Conservation (phyloP, 2,888 invertebrate genomes). For the Frankliniella fusca region DNA sequence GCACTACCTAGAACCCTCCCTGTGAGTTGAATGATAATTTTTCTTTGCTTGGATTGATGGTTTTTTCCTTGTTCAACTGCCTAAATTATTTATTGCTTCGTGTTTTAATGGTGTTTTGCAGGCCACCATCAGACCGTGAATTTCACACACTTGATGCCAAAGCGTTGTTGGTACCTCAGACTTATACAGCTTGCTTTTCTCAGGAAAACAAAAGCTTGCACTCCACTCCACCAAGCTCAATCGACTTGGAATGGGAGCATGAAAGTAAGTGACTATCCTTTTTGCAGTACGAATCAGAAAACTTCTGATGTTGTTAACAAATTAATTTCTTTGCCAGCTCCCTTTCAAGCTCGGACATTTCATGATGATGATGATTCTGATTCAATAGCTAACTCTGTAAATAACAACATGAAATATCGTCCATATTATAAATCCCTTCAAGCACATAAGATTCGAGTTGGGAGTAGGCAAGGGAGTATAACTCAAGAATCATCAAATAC, state of each 20-base stretch:
- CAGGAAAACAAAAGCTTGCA: conserved; percentile 1
- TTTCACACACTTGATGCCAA: background rate
- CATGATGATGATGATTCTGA: conserved; percentile 11
- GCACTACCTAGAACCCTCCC: background rate
- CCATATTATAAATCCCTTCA: background rate
- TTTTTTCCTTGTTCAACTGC: background rate
- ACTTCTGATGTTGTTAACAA: background rate
- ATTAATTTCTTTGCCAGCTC: background rate
- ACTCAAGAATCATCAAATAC: background rate
- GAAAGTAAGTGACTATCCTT: conserved; percentile 47
- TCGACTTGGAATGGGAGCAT: conserved; percentile 69
- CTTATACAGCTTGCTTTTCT: background rate
- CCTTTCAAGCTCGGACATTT: background rate
- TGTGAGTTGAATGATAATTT: background rate
- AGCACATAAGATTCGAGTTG: background rate
- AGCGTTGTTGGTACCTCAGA: background rate
- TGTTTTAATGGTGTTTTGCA: background rate
- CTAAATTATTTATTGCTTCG: background rate
- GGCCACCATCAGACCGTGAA: background rate
- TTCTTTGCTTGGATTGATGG: background rate
- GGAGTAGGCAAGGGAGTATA: background rate
- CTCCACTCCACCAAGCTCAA: conserved; percentile 61
- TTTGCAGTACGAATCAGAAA: too few species aligned
- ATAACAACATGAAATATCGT: background rate
- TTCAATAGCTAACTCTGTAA: background rate